Evolutionary conservation across 2,888 invertebrate genomes (phyloP), one percentile per base, ranked within the genome.

Genomic region (Lasioglossum zephyrum): DNA sequence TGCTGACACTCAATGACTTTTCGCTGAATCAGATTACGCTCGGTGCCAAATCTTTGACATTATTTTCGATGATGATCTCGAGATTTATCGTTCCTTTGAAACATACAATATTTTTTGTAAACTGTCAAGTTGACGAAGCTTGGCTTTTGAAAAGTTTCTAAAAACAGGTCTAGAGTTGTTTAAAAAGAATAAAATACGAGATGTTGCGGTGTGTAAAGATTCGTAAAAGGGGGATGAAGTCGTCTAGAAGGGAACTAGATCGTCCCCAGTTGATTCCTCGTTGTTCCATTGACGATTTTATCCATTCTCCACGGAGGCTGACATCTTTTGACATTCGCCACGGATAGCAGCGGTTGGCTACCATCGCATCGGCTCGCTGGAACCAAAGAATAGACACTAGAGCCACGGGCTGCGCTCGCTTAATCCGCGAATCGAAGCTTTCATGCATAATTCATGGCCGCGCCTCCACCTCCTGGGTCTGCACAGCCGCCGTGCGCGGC

Each of bases 381-480:
- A 74, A 69, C 69, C 89, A 88, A 90, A 92, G 92, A 92, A 93
- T 92, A 92, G 92, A 91, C 92, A 92, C 91, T 90, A 87, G 91
- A 91, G 90, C 89, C 86, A 87, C 86, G 85, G 85, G 89, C 91
- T 90, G 91, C 91, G 93, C 93, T 90, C 92, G 92, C 92, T 94
- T 94, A 94, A 94, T 94, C 94, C 94, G 93, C 93, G 94, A 95
- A 95, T 95, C 94, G 94, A 94, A 94, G 94, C 94, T 94, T 93
- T 93, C 92, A 94, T 94, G 94, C 94, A 94, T 94, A 93, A 94
- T 94, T 94, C 94, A 94, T 93, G 91, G 89, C 88, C 90, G 85
- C 87, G 89, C 81, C 74, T 81, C 84, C 84, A 69, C 60, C 81
- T 77, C 79, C 77, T 77, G 49, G 72, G 66, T 79, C 78, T 85